Conservation (phyloP, 2,113 vertebrate species). For the Percopsis transmontana region DNA sequence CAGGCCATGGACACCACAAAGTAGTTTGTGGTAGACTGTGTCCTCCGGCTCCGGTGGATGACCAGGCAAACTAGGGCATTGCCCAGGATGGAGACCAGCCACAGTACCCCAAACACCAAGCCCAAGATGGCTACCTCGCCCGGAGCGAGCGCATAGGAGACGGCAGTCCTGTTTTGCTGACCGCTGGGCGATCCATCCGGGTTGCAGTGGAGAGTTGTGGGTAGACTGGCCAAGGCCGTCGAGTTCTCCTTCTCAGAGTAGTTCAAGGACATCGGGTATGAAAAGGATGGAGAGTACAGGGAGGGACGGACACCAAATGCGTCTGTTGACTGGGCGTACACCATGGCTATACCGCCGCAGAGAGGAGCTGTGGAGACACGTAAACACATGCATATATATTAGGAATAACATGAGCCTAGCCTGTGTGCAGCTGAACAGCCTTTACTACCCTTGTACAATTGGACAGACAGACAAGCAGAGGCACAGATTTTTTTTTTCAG, state of each 20-base stretch:
- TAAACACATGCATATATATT: neutral
- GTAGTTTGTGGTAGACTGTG: conserved; percentile 93
- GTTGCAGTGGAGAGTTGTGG: conserved; percentile 41
- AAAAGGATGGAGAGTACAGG: conserved; percentile 56
- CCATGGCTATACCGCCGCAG: conserved; percentile 61
- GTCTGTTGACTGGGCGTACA: conserved; percentile 73
- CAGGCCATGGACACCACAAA: conserved; percentile 94
- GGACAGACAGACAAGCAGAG: neutral
- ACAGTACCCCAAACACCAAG: conserved; percentile 79
- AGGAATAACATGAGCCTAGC: no score
- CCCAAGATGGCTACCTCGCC: conserved; percentile 80
- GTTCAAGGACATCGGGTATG: conserved; percentile 75
- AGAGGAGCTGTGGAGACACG: conserved; percentile 50
- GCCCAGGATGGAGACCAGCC: conserved; percentile 87
- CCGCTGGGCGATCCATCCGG: conserved; percentile 27
- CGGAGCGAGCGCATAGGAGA: conserved; percentile 54
- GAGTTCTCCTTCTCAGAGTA: conserved; percentile 66
- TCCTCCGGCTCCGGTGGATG: conserved; percentile 90
- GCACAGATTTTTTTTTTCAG: neutral
- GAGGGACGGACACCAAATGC: conserved; percentile 51
- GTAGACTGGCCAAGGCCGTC: conserved; percentile 33
- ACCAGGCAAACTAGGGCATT: conserved; percentile 90
- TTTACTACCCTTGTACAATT: neutral
- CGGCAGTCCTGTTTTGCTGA: conserved; percentile 65
- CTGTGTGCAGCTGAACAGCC: no score